phyloP scores from a whole-genome alignment of 2,888 invertebrate genomes.

The Chouioia cunea region DNA sequence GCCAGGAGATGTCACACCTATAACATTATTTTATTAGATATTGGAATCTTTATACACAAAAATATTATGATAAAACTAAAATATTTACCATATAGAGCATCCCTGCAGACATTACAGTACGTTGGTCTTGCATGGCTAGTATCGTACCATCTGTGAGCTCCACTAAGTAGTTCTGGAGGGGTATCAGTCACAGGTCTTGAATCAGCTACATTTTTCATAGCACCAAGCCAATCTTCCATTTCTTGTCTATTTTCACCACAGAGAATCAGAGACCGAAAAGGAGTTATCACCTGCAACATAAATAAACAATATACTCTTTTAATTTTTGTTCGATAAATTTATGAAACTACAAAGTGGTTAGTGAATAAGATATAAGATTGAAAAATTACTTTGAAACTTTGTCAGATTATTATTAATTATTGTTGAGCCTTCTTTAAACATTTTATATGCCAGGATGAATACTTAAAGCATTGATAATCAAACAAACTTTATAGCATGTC shows the following conservation, averaged over 20 bases:
- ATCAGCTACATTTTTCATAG: slow-evolving; percentile 80
- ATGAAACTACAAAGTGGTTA: neutral
- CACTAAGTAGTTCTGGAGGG: slow-evolving; percentile 76
- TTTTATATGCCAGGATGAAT: neutral
- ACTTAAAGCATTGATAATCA: slow-evolving; percentile 9
- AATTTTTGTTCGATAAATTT: too few species aligned
- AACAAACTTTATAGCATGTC: neutral
- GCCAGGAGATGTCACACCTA: slow-evolving; percentile 94
- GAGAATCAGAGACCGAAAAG: slow-evolving; percentile 82
- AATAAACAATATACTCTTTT: too few species aligned
- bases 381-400: neutral
- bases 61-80: too few species aligned
- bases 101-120: slow-evolving; percentile 96
- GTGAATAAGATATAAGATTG: neutral
- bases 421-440: neutral
- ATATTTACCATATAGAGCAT: slow-evolving; percentile 80
- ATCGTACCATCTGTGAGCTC: slow-evolving; percentile 87
- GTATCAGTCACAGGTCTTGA: slow-evolving; percentile 71
- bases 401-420: neutral
- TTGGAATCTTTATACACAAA: too few species aligned
- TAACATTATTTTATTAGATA: slow-evolving; percentile 14
- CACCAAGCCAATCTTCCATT: slow-evolving; percentile 94
- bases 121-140: slow-evolving; percentile 95
- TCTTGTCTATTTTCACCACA: slow-evolving; percentile 85
- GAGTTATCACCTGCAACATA: slow-evolving; percentile 77